Percentiles rank a stretch among this genome's conserved stretches.
Conservation (phyloP, 1,140 invertebrate genomes). For the Diabrotica virgifera region DNA sequence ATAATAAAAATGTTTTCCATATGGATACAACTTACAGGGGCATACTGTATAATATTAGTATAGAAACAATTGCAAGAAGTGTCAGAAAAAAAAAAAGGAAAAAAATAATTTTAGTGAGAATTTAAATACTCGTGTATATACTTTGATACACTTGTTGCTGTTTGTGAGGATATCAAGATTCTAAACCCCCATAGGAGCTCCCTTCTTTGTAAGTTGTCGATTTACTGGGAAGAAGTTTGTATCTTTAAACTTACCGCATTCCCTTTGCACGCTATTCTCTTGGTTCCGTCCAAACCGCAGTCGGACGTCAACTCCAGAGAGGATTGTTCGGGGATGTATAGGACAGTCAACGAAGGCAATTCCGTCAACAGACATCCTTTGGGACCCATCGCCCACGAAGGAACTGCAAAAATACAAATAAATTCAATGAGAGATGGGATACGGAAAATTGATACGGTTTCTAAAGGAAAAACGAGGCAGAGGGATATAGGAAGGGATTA, state of each 20-base stretch:
- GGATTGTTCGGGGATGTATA: conserved; percentile 72
- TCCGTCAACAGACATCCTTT: conserved; percentile 64
- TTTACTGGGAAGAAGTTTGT: not conserved
- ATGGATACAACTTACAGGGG: no score
- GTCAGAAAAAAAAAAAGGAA: no score
- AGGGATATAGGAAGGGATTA: no score
- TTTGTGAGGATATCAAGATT: not conserved
- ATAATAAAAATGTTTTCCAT: no score
- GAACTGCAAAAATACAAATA: conserved; percentile 53
- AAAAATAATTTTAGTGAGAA: no score
- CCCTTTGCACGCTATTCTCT: conserved; percentile 65
- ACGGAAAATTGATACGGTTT: not conserved
- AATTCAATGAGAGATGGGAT: not conserved
- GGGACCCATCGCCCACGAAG: conserved; percentile 62
- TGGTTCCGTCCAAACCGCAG: conserved; percentile 81
- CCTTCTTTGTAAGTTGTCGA: not conserved
- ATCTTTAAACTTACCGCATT: conserved; percentile 57
- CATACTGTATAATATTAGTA: no score
- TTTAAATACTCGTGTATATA: no score
- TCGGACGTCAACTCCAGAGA: conserved; percentile 84
- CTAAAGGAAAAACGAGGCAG: no score
- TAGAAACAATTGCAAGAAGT: no score
- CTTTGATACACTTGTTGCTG: no score
- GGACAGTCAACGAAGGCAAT: conserved; percentile 64
- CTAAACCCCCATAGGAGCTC: not conserved